Base-by-base conservation (phyloP, 2,113 vertebrate species). In the Rhinopithecus roxellana region DNA sequence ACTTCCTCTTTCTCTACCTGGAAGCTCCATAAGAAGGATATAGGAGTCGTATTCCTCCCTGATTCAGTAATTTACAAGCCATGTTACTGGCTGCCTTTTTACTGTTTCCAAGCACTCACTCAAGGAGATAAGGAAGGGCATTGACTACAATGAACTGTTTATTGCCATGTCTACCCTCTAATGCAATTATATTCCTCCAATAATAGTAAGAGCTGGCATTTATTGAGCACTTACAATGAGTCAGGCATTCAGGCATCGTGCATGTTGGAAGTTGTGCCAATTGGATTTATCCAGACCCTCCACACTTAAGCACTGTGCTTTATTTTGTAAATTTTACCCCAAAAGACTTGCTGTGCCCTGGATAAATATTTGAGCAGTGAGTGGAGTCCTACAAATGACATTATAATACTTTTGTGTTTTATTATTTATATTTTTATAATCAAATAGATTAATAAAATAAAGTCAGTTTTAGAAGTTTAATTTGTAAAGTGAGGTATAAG, bases 1-100 rank as follows among this genome's bases (percentile, higher is more conserved):
- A 12, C n/a, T 97, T 97, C 77, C 59, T 94, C 38, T 72, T 98
- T 55, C 61, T 75, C 55, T 67, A 50, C 85, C 48, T 55, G 52
- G 86, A 95, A 57, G 55, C 87, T 70, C 59, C 94, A 45, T 43
- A 75, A 97, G 20, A 64, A 94, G 78, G 40, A 69, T 55, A 20
- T 6, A 61, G 45, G 22, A 72, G 16, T 10, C 50, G 25, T 4
- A 20, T 32, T 25, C n/a, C 30, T 79, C 8, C 40, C 43, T 85
- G 17, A 8, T 89, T 67, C 75, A 89, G 18, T n/a, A 74, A 86
- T 61, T 83, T 55, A 52, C 25, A 27, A 40, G n/a, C 25, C 85
- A 13, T 35, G 2, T 78, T 64, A 84, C 57, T 86, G 59, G 22
- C 16, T n/a, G 75, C 8, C 12, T 6, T 64, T 45, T 13, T 8